phyloP scores from a whole-genome alignment of 64 coral and sea anemone genomes.

The Dendronephthya gigantea region DNA sequence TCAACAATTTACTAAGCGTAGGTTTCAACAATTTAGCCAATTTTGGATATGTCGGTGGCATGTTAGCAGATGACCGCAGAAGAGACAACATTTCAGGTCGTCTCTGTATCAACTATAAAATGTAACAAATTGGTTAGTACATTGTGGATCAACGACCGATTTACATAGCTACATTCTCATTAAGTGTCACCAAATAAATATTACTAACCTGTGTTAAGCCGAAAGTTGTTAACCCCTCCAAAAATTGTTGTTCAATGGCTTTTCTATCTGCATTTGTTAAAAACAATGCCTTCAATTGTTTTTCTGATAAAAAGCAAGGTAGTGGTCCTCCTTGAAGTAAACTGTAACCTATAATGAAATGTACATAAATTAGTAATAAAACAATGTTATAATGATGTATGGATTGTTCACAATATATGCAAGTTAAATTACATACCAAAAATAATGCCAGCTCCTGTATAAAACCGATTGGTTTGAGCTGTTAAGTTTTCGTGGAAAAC shows the following conservation, averaged over 20 bases:
- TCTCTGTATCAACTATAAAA: not conserved
- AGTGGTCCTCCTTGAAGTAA: slow-evolving; percentile 9
- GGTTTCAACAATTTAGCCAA: not conserved
- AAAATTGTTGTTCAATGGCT: not conserved
- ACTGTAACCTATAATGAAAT: slow-evolving; percentile 4
- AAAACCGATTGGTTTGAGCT: not conserved
- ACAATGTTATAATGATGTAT: too few relatives aligned
- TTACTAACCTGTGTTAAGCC: not conserved
- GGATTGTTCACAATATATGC: not conserved
- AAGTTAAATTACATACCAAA: slow-evolving; percentile 6
- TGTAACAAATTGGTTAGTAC: too few relatives aligned
- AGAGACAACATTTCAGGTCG: not conserved
- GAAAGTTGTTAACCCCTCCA: not conserved
- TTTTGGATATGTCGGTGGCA: not conserved
- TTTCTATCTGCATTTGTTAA: not conserved
- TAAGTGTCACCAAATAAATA: too few relatives aligned
- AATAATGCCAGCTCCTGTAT: not conserved
- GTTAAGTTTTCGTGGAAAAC: not conserved
- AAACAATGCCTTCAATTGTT: not conserved
- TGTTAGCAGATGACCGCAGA: not conserved
- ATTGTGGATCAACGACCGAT: too few relatives aligned
- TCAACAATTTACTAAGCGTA: not conserved
- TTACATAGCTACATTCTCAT: not conserved
- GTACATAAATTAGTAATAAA: not conserved
- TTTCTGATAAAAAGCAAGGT: not conserved